Evolutionary conservation across 2,888 invertebrate species (phyloP), one percentile per base, ranked within the genome.

Genomic region (Acanthopleura granulata): DNA sequence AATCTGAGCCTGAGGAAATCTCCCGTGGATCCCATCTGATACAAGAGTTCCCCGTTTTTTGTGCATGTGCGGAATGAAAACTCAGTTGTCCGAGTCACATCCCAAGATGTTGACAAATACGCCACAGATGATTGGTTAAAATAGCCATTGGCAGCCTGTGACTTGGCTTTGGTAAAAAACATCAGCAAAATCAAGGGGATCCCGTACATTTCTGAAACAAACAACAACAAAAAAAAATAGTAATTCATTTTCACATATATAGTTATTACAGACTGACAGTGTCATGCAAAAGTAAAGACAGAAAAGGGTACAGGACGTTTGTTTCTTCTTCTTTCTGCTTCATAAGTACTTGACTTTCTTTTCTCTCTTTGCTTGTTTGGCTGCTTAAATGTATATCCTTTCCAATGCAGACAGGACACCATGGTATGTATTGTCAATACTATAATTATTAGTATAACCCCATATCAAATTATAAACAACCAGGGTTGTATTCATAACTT

Each of bases 121-220:
- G 22, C 57, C 4, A 57, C 57, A n/a, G 57, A 57, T 12, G 57
- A 57, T 57, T 57, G 57, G 57, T 57, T 57, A 57, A 57, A 57
- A 57, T 57, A 57, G 6, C 57, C 57, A n/a, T 57, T 57, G 3
- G 57, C n/a, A n/a, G n/a, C 57, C 18, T n/a, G 22, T 1, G 57
- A 18, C 12, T 18, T 6, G 3, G 57, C 22, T 22, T 57, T 22
- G n/a, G 57, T 57, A 4, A 57, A 4, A 18, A 57, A 22, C 22
- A 57, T 57, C n/a, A 57, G 57, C 57, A 57, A 40, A 40, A 40
- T 57, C 22, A 57, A 57, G 18, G 22, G 18, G 18, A 57, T 57
- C 22, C 18, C 22, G 12, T 57, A 57, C 57, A 57, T 57, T n/a
- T 57, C 57, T 57, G 57, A 57, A 57, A 57, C 29, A 30, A 49